Base-by-base conservation (phyloP, 2,888 invertebrate species). In the Dasypolia templi region DNA sequence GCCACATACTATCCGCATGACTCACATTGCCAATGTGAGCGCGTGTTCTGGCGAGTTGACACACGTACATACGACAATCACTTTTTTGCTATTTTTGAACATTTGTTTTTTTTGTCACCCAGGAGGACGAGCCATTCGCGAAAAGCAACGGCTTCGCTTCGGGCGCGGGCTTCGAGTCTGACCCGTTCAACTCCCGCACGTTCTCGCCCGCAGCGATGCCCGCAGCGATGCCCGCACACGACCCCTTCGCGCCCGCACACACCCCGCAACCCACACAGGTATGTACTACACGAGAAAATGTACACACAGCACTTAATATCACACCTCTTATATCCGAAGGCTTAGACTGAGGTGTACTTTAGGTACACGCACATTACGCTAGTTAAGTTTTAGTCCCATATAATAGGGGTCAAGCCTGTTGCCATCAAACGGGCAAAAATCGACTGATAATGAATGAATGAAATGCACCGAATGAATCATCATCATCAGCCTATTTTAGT, bases 191-290 rank as follows among this genome's bases (percentile, higher is more conserved):
- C 78, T 92, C 92, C 14, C 78, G 81, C 61, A 86, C 92, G 19
- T 93, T 91, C 90, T 46, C 46, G 46, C 66, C 85, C 61, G 62
- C 89, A 53, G 80, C 39, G 5, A 71, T 87, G n/a, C n/a, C n/a
- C n/a, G n/a, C n/a, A n/a, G n/a, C 82, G 5, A 71, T 87, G 26
- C 87, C 94, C 58, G 32, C 82, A 1, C 92, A 92, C 88, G 97
- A 97, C 92, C 97, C 97, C 72, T 97, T 97, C 94, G 96, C 96
- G 75, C 96, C 97, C 91, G 46, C 58, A n/a, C 77, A 68, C 78
- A 90, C 7, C 63, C 69, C 81, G 19, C 77, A 85, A 17, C 46
- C 81, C 22, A 61, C 84, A 22, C 88, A 91, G 85, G 91, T 64
- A 49, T n/a, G n/a, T 1, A 2, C 46, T 19, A 9, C 56, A 22